Base-by-base conservation (phyloP, 2,113 vertebrate genomes). In the Scalopus aquaticus region DNA sequence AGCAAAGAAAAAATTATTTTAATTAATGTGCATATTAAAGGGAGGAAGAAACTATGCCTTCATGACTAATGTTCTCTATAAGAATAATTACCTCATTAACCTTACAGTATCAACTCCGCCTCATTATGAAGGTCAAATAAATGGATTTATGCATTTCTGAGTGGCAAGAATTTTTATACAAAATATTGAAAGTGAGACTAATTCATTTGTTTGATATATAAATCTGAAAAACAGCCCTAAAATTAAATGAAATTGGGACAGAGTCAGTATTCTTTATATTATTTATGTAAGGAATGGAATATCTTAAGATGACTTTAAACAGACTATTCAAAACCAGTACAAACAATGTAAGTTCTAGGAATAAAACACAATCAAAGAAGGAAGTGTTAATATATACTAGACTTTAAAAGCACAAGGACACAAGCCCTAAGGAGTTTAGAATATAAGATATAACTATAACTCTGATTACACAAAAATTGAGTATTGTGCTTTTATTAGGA, bases 51-150 rank as follows among this genome's bases (percentile, higher is more conserved):
- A 85, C 58, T 88, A 26, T 96, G 95, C 87, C 96, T 97, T 96
- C 88, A 94, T 98, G 94, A 92, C 88, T 95, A 81, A 60, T 96
- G 87, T 97, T 98, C 96, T 98, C 84, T 73, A 83, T 90, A 96
- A 97, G 96, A 98, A 96, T 97, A 97, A 97, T 97, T 96, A 89
- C 44, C 73, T 98, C 96, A 97, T 98, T 98, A 98, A 96, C 95
- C 87, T 97, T 92, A 98, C 90, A 94, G 28, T 96, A 96, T 93
- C 87, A 98, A 95, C 44, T 74, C 94, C 92, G 96, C 93, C 51
- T 97, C 94, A 96, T 96, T 96, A 91, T 69, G 90, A 98, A 97
- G 94, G 96, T 98, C 97, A 97, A 97, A 95, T 95, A 96, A 97
- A 85, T 97, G 85, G 88, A 98, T 93, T 70, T 76, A 83, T 95